Evolutionary conservation across 2,113 vertebrate species (phyloP).

Genomic region (Telmatochromis sp.): DNA sequence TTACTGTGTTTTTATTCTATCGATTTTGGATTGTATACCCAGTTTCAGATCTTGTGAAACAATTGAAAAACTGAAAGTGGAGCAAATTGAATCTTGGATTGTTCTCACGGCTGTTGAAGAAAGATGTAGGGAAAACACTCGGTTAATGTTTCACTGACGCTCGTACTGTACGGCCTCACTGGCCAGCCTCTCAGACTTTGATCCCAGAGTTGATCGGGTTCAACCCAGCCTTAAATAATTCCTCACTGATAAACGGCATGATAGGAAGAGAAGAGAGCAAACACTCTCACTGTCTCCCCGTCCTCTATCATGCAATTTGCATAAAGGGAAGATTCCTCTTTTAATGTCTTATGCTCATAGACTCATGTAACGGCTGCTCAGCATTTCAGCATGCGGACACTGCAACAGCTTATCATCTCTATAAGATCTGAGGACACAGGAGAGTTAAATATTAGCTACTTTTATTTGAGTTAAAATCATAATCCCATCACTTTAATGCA

Average conservation of each 20-base stretch:
- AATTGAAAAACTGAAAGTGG: neutral
- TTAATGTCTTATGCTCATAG: neutral
- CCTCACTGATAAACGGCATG: constrained; percentile 13
- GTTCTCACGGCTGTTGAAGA: neutral
- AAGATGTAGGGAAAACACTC: neutral
- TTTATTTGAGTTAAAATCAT: neutral
- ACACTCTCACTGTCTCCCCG: neutral
- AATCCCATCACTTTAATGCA: neutral
- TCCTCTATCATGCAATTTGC: neutral
- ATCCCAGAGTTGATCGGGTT: constrained; percentile 28
- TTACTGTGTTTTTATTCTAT: neutral
- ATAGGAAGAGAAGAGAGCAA: neutral
- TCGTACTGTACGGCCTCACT: neutral
- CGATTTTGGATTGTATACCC: neutral
- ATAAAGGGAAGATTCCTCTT: neutral
- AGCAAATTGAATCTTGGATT: neutral
- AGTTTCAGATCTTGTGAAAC: neutral
- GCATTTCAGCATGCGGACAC: neutral
- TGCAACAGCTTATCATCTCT: neutral
- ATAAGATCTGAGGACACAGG: neutral
- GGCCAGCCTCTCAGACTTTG: constrained; percentile 50
- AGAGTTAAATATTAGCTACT: neutral
- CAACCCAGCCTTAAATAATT: constrained; percentile 26
- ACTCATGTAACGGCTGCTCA: neutral
- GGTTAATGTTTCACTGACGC: constrained; percentile 49